Evolutionary conservation across 2,888 invertebrate genomes (phyloP).

Genomic region (Tineola bisselliella): DNA sequence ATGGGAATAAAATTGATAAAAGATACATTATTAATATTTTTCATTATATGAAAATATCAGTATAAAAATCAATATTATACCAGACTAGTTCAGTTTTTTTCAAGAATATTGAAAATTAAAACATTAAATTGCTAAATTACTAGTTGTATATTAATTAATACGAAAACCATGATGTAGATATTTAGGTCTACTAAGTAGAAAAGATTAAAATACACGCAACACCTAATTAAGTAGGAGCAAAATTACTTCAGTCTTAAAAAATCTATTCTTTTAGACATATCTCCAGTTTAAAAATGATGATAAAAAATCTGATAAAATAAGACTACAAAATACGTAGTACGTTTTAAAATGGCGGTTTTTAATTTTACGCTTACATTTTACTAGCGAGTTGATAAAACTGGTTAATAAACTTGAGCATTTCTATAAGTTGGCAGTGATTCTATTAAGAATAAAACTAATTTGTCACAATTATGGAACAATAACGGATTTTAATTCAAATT

Average conservation of each 20-base stretch:
- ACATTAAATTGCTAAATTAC: not conserved
- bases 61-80: not conserved
- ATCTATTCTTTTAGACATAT: not conserved
- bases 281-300: too few relatives aligned
- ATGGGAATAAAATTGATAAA: not conserved
- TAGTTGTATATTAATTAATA: not conserved
- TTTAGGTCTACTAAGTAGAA: conserved; percentile 6
- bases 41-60: conserved; percentile 8
- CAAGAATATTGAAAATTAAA: not conserved
- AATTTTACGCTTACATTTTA: too few relatives aligned
- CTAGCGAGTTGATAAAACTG: too few relatives aligned
- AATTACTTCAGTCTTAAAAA: not conserved
- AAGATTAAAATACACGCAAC: not conserved
- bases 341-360: too few relatives aligned
- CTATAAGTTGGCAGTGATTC: too few relatives aligned
- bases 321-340: too few relatives aligned
- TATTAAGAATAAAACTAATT: too few relatives aligned
- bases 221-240: conserved; percentile 3
- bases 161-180: not conserved
- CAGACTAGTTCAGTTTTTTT: not conserved
- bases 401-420: too few relatives aligned
- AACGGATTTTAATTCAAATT: too few relatives aligned
- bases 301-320: too few relatives aligned
- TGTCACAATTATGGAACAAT: too few relatives aligned
- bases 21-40: conserved; percentile 3